A percentile compares a stretch with the other conserved stretches of the same genome.
Conservation (phyloP, 2,797 vertebrate species). For the Oreochromis grahami region DNA sequence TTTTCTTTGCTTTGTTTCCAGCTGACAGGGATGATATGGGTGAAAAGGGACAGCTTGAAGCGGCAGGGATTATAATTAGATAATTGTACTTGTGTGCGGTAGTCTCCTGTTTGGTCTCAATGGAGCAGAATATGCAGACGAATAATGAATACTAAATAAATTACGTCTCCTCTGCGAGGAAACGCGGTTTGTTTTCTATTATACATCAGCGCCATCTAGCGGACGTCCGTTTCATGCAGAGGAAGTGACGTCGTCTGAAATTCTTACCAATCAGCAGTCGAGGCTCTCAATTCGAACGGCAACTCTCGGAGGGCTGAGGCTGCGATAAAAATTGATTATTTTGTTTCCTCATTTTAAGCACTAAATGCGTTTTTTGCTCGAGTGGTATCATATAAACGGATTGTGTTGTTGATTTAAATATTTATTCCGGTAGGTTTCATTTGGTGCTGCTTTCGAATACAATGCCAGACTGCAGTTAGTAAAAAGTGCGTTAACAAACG, state of each 20-base stretch:
- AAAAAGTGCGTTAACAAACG: not conserved
- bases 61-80: conserved; percentile 8
- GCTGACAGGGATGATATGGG: not conserved
- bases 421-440: not conserved
- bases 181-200: not conserved
- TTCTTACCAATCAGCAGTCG: conserved; percentile 53
- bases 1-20: not conserved
- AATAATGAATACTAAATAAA: not conserved
- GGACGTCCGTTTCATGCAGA: accelerated
- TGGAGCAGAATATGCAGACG: not conserved
- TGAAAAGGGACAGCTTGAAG: conserved; percentile 1
- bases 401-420: no score
- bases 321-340: not conserved
- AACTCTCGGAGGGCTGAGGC: not conserved
- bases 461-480: not conserved
- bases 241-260: conserved; percentile 43
- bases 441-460: not conserved
- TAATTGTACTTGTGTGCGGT: not conserved
- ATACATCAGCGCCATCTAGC: conserved; percentile 34
- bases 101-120: not conserved
- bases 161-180: not conserved
- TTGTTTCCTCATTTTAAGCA: not conserved
- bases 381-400: no score
- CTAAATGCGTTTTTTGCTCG: not conserved
- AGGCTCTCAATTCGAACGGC: conserved; percentile 61